Base-by-base conservation (phyloP, 2,888 invertebrate species). In the Dinocampus coccinellae region DNA sequence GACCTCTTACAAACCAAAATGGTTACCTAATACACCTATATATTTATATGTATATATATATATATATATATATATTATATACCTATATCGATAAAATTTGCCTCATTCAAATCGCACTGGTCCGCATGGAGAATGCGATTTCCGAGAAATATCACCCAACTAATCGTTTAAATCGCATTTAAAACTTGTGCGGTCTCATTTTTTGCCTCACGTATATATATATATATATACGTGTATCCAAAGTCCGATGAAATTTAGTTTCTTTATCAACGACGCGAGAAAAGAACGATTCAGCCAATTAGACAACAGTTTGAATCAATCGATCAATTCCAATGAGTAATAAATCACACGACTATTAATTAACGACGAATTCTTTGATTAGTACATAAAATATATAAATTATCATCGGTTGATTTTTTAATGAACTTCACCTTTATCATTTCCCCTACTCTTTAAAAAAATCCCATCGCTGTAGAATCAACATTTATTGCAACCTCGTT, bases 261-360 rank as follows among this genome's bases (percentile, higher is more conserved):
- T 24, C 29, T 57, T 57, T 57, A 57, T 57, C 29, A 26, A 26
- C 26, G 26, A 64, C 10, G 33, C 36, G 16, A 34, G 34, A 65
- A 11, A 29, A 55, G 13, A 33, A 55, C 34, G 13, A 24, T 53
- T 22, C 26, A 22, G 39, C 20, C 47, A 64, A 64, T 70, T 52
- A 68, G 58, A 34, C 29, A n/a, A 13, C 62, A 29, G 24, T 16
- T 29, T 26, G 53, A 11, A 57, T 39, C 22, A 58, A 70, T 61
- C 70, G 6, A 70, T 70, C 52, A 70, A n/a, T 42, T 13, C 24
- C 20, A 4, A 29, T 22, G 16, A 13, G 36, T n/a, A 61, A 70
- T 70, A 70, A 70, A 70, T 70, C 60, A 61, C 69, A n/a, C 34
- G 53, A 61, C 61, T 61, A 69, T 69, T 69, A 69, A 69, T 69